Evolutionary conservation across 1,140 invertebrate genomes (phyloP), one percentile per base, ranked within the genome.

Genomic region (Sesamia nonagrioides): DNA sequence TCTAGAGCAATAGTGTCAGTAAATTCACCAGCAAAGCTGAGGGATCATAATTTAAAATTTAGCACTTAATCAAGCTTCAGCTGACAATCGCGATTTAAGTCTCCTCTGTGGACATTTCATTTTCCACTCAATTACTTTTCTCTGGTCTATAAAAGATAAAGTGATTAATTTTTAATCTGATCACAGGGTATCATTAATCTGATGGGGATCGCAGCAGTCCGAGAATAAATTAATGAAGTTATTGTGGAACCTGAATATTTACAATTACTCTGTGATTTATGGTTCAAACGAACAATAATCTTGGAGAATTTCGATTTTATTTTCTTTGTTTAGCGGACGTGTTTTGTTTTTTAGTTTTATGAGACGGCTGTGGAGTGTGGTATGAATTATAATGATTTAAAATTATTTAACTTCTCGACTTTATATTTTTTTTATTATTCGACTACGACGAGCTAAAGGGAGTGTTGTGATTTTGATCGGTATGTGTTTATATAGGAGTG

Each of bases 11-110:
- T 75, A 76, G 68, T 68, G 71, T 21, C 52, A 73, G 82, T 82
- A 82, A 86, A 80, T 75, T 75, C 72, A 56, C 35, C 77, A 69
- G 79, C 78, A 80, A 78, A 83, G 73, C 81, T 52, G 56, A 77
- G 73, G 81, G 82, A 86, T 89, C 83, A 89, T 89, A 89, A 91
- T 89, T 92, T 89, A 93, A 89, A 92, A 91, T 93, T 92, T 91
- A 92, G 87, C 87, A 90, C 89, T 93, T 89, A 91, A 93, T 92
- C 90, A 92, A 92, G 86, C 87, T 87, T 82, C 68, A 78, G 78
- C 82, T 88, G 89, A 89, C 87, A 92, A 89, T 89, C 86, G 81
- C 83, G 85, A 89, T 92, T 91, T 90, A 89, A 63, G 82, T 82
- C 84, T 80, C 83, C 80, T 78, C 60, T 52, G 84, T 84, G 84